Percentiles rank a stretch among this genome's conserved stretches.
phyloP scores from a whole-genome alignment of 2,888 invertebrate genomes.

The Pogonocherus hispidulus region DNA sequence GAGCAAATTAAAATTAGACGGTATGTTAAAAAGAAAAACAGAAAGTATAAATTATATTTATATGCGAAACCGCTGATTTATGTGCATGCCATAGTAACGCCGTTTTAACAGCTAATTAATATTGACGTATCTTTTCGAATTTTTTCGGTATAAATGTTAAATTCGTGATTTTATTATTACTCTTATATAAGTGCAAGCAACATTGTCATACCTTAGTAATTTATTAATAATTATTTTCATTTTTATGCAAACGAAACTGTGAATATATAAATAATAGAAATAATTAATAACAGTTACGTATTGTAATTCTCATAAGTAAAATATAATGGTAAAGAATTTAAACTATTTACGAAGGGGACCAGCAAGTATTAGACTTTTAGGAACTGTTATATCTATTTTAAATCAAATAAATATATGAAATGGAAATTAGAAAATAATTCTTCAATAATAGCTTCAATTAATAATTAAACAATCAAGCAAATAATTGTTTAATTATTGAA shows the following conservation, averaged over 20 bases:
- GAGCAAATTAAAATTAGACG: conserved; percentile 16
- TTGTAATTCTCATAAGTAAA: too few relatives aligned
- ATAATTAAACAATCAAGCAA: too few relatives aligned
- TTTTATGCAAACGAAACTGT: background rate
- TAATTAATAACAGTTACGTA: background rate
- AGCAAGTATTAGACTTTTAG: too few relatives aligned
- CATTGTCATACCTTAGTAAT: background rate
- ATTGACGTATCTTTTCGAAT: conserved; percentile 30
- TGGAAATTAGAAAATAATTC: too few relatives aligned
- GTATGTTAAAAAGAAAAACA: conserved; percentile 4
- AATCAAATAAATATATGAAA: too few relatives aligned
- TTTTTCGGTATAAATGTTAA: conserved; percentile 41
- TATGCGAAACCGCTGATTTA: conserved; percentile 13
- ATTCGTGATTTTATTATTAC: conserved; percentile 46
- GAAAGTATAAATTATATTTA: conserved; percentile 9
- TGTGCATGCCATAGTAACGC: conserved; percentile 17
- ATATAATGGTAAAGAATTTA: too few relatives aligned
- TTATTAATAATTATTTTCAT: background rate
- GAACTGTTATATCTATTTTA: too few relatives aligned
- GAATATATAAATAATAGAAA: background rate
- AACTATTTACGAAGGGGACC: too few relatives aligned
- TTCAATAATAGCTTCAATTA: too few relatives aligned
- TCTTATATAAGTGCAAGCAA: conserved; percentile 34
- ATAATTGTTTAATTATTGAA: too few relatives aligned
- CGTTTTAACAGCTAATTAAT: conserved; percentile 34